Base-by-base conservation (phyloP, 2,113 vertebrate genomes). In the Mola mola region DNA sequence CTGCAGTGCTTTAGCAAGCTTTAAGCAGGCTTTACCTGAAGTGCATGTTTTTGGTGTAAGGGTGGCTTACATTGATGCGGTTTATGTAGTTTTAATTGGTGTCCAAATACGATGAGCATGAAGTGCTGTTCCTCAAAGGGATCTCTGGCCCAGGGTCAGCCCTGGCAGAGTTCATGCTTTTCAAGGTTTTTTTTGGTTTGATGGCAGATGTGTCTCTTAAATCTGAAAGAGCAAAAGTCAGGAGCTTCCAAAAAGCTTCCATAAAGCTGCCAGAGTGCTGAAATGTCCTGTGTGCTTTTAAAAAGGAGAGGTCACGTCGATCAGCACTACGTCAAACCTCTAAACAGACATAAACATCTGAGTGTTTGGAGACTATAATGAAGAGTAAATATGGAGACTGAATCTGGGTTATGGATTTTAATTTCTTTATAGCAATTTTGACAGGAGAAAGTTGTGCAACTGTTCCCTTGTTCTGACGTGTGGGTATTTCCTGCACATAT, bases 21-120 rank as follows among this genome's bases (percentile, higher is more conserved):
- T n/a, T n/a, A n/a, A n/a, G 29, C 21, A 37, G 29, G 9, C 24
- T 63, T 69, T 24, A 75, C 33, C 50, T 65, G 36, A 65, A 41
- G 19, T 57, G 12, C 58, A 29, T 66, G 59, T 20, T 61, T 60
- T 3, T 47, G 31, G 17, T 65, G 56, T 47, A 6, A 21, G 8
- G 42, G 19, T 42, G 22, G 12, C 10, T 20, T 38, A 12, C 10
- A 47, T 40, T 40, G 59, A 24, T 28, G 47, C 48, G 44, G 17
- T 5, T 65, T 49, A 21, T 24, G 10, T 34, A 4, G 2, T 7
- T 24, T 15, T 12, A 17, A 43, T 3, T 15, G 2, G 22, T 17
- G 26, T 31, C 15, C 13, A 50, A 25, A 17, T 36, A 17, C 13
- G 40, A 16, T 34, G 21, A 43, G 50, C 38, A 28, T 12, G 22